phyloP scores from a whole-genome alignment of 2,113 vertebrate genomes.

The Muntiacus muntjak region DNA sequence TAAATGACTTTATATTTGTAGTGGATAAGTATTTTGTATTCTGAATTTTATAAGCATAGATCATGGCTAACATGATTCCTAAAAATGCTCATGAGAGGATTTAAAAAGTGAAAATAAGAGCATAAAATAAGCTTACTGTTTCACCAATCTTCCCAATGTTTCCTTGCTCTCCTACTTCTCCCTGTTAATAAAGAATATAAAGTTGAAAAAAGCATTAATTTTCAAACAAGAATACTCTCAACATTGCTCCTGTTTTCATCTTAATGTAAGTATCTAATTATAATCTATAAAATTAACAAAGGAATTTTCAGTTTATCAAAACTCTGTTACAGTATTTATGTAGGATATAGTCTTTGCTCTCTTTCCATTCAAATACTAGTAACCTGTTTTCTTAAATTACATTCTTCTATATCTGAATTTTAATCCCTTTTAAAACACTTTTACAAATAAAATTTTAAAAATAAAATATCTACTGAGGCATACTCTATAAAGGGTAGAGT shows the following conservation, averaged over 20 bases:
- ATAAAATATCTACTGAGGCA: neutral
- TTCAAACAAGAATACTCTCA: constrained; percentile 39
- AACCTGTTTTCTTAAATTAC: neutral
- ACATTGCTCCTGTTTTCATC: neutral
- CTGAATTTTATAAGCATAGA: neutral
- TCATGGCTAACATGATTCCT: neutral
- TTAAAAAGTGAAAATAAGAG: constrained; percentile 48
- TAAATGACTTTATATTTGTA: neutral
- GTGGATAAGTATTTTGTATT: neutral
- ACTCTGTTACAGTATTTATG: neutral
- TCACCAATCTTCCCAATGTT: constrained; percentile 90
- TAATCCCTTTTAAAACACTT: neutral
- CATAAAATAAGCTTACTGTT: constrained; percentile 85
- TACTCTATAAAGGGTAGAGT: neutral
- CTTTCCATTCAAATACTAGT: neutral
- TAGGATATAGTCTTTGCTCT: neutral
- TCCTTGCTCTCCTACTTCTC: constrained; percentile 92
- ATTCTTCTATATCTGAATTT: neutral
- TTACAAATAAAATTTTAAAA: neutral
- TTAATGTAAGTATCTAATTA: neutral
- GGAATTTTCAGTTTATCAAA: neutral
- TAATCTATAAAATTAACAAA: neutral
- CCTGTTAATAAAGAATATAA: constrained; percentile 82
- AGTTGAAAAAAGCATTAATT: constrained; percentile 41
- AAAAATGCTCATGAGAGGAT: neutral